Percentiles rank a stretch among this genome's conserved stretches.
Evolutionary conservation across 1,140 invertebrate genomes (phyloP).

Genomic region (Pseudomyrmex gracilis): DNA sequence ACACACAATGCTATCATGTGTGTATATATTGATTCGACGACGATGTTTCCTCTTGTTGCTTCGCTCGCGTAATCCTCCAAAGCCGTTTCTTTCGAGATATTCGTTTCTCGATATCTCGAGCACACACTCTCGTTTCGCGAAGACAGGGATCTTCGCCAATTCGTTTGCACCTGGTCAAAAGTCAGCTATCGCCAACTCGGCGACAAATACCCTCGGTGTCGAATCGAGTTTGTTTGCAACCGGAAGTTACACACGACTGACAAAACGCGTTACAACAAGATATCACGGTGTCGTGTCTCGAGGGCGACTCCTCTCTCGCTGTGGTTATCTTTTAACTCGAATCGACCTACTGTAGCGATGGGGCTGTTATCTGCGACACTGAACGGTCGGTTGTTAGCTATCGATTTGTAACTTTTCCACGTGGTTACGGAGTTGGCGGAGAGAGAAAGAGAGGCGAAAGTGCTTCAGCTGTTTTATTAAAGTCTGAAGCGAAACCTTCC

Average conservation of each 20-base stretch:
- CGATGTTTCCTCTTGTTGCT: not conserved
- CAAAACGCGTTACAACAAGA: conserved; percentile 31
- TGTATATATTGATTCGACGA: conserved; percentile 31
- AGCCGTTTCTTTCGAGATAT: not conserved
- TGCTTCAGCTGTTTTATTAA: not conserved
- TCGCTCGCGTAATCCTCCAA: conserved; percentile 1
- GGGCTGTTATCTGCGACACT: conserved; percentile 9
- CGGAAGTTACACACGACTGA: not conserved
- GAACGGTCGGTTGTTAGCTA: not conserved
- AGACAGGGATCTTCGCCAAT: conserved; percentile 23
- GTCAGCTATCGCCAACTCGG: conserved; percentile 30
- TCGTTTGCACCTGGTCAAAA: conserved; percentile 17
- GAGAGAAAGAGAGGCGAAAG: no score
- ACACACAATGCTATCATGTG: conserved; percentile 3
- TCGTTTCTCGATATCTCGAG: conserved; percentile 48
- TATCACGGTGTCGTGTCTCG: conserved; percentile 20
- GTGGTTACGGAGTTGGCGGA: not conserved
- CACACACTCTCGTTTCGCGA: conserved; percentile 13
- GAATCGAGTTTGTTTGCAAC: not conserved
- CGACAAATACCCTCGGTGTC: conserved; percentile 46
- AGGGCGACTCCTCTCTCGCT: not conserved
- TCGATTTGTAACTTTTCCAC: conserved; percentile 10
- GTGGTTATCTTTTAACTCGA: conserved; percentile 40
- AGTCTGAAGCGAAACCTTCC: conserved; percentile 13
- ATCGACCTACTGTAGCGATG: not conserved